Conservation (phyloP, 92 coral and sea anemone species). For the Muricea muricata region DNA sequence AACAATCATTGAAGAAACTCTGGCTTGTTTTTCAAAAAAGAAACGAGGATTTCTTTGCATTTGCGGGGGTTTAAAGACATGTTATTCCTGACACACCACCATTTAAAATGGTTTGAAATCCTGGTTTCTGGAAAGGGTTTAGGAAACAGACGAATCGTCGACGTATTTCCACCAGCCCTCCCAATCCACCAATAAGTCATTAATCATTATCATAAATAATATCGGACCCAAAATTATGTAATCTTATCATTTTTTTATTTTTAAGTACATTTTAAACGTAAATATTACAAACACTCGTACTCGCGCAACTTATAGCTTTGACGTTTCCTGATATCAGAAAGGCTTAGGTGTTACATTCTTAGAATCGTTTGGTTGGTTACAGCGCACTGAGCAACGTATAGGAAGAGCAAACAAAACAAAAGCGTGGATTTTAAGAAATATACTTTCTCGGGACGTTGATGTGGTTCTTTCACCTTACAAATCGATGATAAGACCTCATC, state of each 20-base stretch:
- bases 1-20: neutral
- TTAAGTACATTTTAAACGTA: too few species aligned
- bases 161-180: neutral
- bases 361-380: too few species aligned
- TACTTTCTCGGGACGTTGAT: neutral
- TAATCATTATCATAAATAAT: neutral
- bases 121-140: neutral
- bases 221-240: neutral
- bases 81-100: neutral
- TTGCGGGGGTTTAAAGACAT: neutral
- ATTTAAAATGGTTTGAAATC: neutral
- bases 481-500: conserved; percentile 37
- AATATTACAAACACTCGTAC: too few species aligned
- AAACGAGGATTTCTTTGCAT: neutral
- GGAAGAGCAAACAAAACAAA: neutral
- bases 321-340: too few species aligned
- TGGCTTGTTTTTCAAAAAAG: neutral
- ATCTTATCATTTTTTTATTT: neutral
- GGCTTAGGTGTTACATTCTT: too few species aligned
- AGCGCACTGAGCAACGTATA: too few species aligned
- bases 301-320: too few species aligned
- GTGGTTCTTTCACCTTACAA: conserved; percentile 45
- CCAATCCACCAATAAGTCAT: neutral
- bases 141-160: neutral
- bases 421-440: neutral